Percentiles rank a stretch among this genome's conserved stretches.
Conservation (phyloP, 2,113 vertebrate species). For the Empidonax alnorum region DNA sequence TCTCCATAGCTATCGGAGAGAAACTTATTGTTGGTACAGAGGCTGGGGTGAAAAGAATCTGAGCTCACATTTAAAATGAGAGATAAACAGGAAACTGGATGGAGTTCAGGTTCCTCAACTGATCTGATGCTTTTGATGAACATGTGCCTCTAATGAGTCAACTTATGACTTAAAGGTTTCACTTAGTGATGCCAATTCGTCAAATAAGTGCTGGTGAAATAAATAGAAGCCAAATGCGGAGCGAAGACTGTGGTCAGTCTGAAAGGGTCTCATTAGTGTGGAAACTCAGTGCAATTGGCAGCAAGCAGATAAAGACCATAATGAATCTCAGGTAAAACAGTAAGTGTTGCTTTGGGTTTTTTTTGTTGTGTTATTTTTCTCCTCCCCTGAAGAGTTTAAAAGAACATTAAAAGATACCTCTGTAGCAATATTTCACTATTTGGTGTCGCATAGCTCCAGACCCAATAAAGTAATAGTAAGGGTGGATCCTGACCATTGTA, state of each 20-base stretch:
- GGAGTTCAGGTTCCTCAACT: background rate
- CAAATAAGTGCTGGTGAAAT: background rate
- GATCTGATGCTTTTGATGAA: background rate
- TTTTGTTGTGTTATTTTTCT: background rate
- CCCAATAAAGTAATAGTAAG: background rate
- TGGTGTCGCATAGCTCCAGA: background rate
- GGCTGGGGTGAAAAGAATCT: background rate
- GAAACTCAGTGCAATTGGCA: background rate
- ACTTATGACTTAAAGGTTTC: background rate
- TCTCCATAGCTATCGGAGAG: background rate
- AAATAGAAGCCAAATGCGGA: background rate
- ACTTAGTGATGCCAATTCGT: fast-evolving
- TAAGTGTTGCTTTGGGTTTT: background rate
- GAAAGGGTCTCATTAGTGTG: background rate
- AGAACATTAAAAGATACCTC: background rate
- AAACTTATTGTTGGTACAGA: background rate
- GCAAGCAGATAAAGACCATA: background rate
- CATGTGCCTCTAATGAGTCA: background rate
- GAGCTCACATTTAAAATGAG: background rate
- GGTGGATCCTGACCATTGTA: background rate
- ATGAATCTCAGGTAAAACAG: background rate
- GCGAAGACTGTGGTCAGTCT: background rate
- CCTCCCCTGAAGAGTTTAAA: background rate
- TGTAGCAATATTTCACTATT: background rate
- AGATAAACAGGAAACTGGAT: background rate